Evolutionary conservation across 2,113 vertebrate species (phyloP).

Genomic region (Nanorana parkeri): DNA sequence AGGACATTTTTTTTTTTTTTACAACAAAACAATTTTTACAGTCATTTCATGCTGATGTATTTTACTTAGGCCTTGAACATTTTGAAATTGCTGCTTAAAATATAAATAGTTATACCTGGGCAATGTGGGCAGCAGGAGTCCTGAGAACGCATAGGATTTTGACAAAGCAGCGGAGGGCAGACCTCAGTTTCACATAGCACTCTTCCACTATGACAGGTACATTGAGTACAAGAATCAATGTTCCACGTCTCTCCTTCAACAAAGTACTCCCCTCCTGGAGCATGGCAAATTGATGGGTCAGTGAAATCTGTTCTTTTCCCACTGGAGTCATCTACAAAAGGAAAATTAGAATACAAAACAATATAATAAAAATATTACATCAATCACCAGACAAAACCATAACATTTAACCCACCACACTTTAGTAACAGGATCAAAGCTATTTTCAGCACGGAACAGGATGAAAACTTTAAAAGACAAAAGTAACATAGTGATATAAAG

Average conservation of each 20-base stretch:
- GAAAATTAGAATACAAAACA: background rate
- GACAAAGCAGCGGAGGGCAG: conserved; percentile 87
- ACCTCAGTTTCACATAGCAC: conserved; percentile 90
- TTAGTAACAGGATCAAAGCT: too few species aligned
- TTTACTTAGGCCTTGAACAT: too few species aligned
- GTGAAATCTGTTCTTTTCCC: conserved; percentile 82
- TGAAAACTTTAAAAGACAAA: too few species aligned
- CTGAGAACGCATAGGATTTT: conserved; percentile 83
- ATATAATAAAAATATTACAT: too few species aligned
- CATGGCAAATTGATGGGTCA: conserved; percentile 82
- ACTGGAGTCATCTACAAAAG: conserved; percentile 77
- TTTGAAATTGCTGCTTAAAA: background rate
- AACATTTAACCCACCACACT: too few species aligned
- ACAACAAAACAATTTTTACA: too few species aligned
- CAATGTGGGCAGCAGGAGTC: conserved; percentile 91
- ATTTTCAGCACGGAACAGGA: too few species aligned
- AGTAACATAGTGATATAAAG: too few species aligned
- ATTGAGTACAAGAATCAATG: conserved; percentile 89
- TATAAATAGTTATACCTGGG: conserved; percentile 71
- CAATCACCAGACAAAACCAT: too few species aligned
- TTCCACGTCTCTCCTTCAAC: conserved; percentile 89
- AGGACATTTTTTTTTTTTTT: too few species aligned
- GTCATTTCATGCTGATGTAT: too few species aligned
- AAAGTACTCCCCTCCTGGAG: conserved; percentile 87
- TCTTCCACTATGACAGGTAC: conserved; percentile 85